Conservation (phyloP, 2,888 invertebrate species). For the Melipona beecheii region DNA sequence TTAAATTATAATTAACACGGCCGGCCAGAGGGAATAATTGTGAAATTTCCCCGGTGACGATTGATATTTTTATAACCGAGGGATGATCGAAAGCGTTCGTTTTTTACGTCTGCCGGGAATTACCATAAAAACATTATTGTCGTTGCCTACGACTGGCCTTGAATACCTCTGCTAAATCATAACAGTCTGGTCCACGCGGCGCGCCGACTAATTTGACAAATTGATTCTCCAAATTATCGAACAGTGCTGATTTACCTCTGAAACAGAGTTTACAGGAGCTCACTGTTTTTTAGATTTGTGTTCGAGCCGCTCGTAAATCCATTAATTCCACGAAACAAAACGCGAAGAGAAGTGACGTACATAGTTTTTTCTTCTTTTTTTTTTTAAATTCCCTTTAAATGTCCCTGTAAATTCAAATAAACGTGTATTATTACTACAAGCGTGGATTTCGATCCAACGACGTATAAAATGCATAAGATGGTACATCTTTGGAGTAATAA, state of each 20-base stretch:
- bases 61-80: not conserved
- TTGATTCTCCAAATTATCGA: slow-evolving; percentile 23
- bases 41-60: not conserved
- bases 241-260: not conserved
- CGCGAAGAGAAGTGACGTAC: too few species aligned
- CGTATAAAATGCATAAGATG: too few species aligned
- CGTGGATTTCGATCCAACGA: too few species aligned
- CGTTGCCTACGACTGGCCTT: not conserved
- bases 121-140: slow-evolving; percentile 3
- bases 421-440: too few species aligned
- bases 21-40: slow-evolving; percentile 4
- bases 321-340: too few species aligned
- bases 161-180: not conserved
- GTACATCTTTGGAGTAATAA: too few species aligned
- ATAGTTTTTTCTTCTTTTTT: too few species aligned
- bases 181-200: not conserved
- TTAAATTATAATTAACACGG: slow-evolving; percentile 37
- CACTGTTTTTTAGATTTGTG: not conserved
- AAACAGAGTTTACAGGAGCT: not conserved
- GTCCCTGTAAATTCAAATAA: too few species aligned
- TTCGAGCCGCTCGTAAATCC: too few species aligned
- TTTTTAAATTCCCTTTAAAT: too few species aligned
- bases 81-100: not conserved
- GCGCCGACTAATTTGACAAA: slow-evolving; percentile 8
- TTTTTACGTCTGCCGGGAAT: not conserved